Base-by-base conservation (phyloP, 2,888 invertebrate genomes). In the Acanthosepion pharaonis region DNA sequence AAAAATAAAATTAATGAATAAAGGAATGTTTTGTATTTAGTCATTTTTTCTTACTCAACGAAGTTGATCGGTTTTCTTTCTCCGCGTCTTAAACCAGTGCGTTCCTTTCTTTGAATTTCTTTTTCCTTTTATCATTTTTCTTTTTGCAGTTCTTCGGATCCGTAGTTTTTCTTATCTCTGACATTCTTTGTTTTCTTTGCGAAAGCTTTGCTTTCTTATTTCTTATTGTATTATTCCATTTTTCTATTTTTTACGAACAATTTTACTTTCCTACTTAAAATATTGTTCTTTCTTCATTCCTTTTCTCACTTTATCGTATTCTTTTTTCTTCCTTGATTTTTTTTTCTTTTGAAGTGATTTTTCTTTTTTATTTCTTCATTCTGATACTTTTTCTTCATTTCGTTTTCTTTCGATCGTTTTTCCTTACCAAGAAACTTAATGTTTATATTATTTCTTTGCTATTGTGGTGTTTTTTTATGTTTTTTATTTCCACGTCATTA, bases 11-110 rank as follows among this genome's bases (percentile, higher is more conserved):
- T n/a, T n/a, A 78, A 78, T 78, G n/a, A 78, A 78, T 78, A 78
- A 78, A 78, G 78, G n/a, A 78, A 78, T n/a, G 78, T n/a, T 78
- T 78, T 78, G n/a, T 78, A n/a, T n/a, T 78, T 78, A n/a, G n/a
- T 33, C 33, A 15, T 78, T 78, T 78, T 33, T 28, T 78, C 25
- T 78, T 11, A 15, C n/a, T 78, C 33, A 78, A 11, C 15, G 2
- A 33, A n/a, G 9, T 78, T 78, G 64, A 78, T n/a, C 78, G 78
- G n/a, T 78, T 78, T 78, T n/a, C n/a, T 78, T 33, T 78, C n/a
- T 78, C 18, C 33, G n/a, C 15, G 78, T 15, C 11, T 78, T 78
- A n/a, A 33, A 33, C 15, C 78, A 78, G 8, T 33, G n/a, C 15
- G 33, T 78, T 78, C 9, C 11, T 78, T 78, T 78, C 78, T 15